Evolutionary conservation across 2,888 invertebrate genomes (phyloP).

Genomic region (Stenichneumon culpator): DNA sequence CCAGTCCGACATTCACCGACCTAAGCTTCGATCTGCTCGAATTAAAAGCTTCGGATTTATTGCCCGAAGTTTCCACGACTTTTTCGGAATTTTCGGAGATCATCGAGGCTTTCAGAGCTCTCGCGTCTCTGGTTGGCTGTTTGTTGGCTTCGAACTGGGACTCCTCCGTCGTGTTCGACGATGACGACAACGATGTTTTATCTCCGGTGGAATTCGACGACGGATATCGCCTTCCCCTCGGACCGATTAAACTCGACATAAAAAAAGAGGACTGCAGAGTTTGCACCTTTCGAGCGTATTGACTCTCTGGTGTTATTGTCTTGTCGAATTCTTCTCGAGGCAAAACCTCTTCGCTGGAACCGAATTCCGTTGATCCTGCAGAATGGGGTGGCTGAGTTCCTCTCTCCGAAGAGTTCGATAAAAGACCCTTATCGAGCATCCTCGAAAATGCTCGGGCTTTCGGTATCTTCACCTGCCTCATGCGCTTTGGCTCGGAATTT

Average conservation of each 20-base stretch:
- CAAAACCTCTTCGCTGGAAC: not conserved
- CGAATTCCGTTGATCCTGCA: not conserved
- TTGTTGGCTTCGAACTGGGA: not conserved
- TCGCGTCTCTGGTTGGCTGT: conserved; percentile 23
- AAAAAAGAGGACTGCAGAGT: conserved; percentile 28
- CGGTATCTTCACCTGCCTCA: conserved; percentile 66
- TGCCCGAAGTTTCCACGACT: conserved; percentile 12
- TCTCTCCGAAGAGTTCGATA: conserved; percentile 33
- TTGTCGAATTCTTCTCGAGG: conserved; percentile 8
- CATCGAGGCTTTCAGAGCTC: conserved; percentile 2
- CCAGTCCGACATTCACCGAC: conserved; percentile 74
- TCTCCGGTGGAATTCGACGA: conserved; percentile 12
- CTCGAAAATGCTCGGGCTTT: not conserved
- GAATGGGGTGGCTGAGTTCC: too few species aligned
- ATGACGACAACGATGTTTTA: not conserved
- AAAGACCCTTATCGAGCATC: not conserved
- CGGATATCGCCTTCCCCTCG: conserved; percentile 52
- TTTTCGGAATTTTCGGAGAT: conserved; percentile 3
- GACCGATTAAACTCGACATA: conserved; percentile 50
- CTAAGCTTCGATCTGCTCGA: conserved; percentile 68
- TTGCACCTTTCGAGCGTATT: not conserved
- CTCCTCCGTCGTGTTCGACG: conserved; percentile 3
- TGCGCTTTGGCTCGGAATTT: conserved; percentile 55
- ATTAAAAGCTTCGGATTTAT: conserved; percentile 57
- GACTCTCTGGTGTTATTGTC: not conserved